Base-by-base conservation (phyloP, 2,888 invertebrate species). In the Coleophora flavipennella region DNA sequence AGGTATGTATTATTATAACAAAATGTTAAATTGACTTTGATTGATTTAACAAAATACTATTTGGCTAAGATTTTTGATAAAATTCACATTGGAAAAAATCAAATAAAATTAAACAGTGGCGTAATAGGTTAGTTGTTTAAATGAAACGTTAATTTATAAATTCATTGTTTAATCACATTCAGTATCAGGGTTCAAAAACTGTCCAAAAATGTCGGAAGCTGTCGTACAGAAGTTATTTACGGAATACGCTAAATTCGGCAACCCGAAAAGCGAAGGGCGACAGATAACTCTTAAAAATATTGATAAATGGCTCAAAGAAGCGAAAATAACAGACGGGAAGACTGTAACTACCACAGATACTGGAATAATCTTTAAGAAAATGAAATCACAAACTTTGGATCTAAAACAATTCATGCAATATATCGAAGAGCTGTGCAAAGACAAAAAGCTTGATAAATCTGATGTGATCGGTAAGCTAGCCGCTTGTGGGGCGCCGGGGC, bases 221-320 rank as follows among this genome's bases (percentile, higher is more conserved):
- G 31, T n/a, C 25, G 35, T 40, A 3, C 9, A 44, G 25, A 34
- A 28, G 14, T 14, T 39, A 44, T 91, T 91, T 62, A 78, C 78
- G 46, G 75, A 83, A 9, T 91, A 90, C 63, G 85, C 90, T 10
- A 89, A 89, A 69, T 91, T 91, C 60, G 91, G 91, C 0, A 90
- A 91, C 62, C 71, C 86, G 1, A 89, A 89, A 58, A 86, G 88
- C 20, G 89, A 90, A 50, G 91, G 90, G 0, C 90, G 87, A 59
- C 74, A 81, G 11, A 89, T 92, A 42, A 90, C 90, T 0, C 71
- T 92, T 13, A 87, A 88, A 10, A 90, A 91, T 58, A 86, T 88
- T 49, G 91, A 92, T 66, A 91, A 91, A 65, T 92, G 91, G 91
- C 86, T 92, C 81, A 91, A 90, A 58, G 91, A 92, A 56, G 91